A percentile compares a stretch with the other conserved stretches of the same genome.
These are phyloP conservation scores for Choloepus hoffmanni DNA, from an alignment of 2,113 vertebrate genomes.

Conservation along the genomic window DNA sequence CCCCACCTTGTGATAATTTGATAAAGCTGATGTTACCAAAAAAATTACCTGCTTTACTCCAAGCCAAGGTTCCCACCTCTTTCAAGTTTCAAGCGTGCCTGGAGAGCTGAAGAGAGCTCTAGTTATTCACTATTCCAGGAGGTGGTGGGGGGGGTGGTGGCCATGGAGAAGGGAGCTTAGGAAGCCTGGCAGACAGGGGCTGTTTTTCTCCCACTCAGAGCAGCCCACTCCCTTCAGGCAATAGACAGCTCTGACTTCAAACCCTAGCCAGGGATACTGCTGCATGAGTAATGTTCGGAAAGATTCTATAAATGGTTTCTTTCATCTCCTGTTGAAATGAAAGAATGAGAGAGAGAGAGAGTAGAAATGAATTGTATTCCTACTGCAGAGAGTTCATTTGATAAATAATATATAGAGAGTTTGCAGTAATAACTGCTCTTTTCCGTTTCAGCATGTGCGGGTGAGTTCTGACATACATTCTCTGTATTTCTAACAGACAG, in stretches of 20 bases:
- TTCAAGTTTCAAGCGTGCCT: not conserved
- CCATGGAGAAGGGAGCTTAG: not conserved
- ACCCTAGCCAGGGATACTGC: slow-evolving; percentile 21
- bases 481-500: slow-evolving; percentile 76
- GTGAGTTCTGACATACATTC: slow-evolving; percentile 81
- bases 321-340: slow-evolving; percentile 80
- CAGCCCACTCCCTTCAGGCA: slow-evolving; percentile 50
- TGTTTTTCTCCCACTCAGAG: not conserved
- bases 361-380: slow-evolving; percentile 82
- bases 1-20: not conserved
- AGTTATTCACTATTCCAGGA: not conserved
- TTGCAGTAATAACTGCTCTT: slow-evolving; percentile 84
- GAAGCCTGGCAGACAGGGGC: not conserved
- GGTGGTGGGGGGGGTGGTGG: accelerated
- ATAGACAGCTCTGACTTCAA: slow-evolving; percentile 46
- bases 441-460: slow-evolving; percentile 66
- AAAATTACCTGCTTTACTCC: not conserved
- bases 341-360: slow-evolving; percentile 67
- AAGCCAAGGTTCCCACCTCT: not conserved
- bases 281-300: slow-evolving; percentile 61
- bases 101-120: not conserved
- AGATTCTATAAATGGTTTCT: slow-evolving; percentile 76
- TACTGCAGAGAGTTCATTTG: slow-evolving; percentile 87
- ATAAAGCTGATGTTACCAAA: not conserved
- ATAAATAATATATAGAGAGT: slow-evolving; percentile 89